Base-by-base conservation (phyloP, 2,888 invertebrate species). In the Meganola albula region DNA sequence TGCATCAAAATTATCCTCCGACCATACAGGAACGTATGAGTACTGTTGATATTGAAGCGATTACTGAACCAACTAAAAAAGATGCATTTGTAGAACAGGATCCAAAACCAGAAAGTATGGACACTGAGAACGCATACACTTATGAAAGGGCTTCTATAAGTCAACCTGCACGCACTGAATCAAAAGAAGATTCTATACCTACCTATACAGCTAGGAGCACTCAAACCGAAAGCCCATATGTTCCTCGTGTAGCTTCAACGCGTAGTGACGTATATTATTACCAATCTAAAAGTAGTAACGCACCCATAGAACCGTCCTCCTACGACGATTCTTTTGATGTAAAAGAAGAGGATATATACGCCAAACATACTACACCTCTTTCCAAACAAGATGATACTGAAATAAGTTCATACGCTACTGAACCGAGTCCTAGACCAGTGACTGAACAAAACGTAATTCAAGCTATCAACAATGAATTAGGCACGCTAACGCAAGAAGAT, bases 1-100 rank as follows among this genome's bases (percentile, higher is more conserved):
- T 90, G 3, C 90, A 90, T 49, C 90, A 90, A 55, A 90, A 90
- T 46, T 90, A 90, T 52, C 90, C 90, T 1, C 88, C 89, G 0
- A 89, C 90, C 4, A 45, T 86, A 12, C 79, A 79, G 70, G 87
- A 87, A 57, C 67, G 83, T 41, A 67, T 64, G 39, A 87, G 80
- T 42, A 88, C 87, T 12, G 67, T 71, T 21, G 83, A 85, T 27
- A 77, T 83, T 44, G 85, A 84, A 60, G 79, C 83, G 24, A 75
- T 83, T 10, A 85, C 85, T 7, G 83, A 83, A 58, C 75, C 84
- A 3, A 58, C 63, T 1, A 40, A 53, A 9, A 74, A 59, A 55
- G 41, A 62, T 21, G 51, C 64, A 12, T 61, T 64, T 2, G 65
- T 65, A 1, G 42, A 53, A 10, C 37, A 57, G 24, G 72, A 76